Evolutionary conservation across 2,113 vertebrate genomes (phyloP).

Genomic region (Herpailurus yagouaroundi): DNA sequence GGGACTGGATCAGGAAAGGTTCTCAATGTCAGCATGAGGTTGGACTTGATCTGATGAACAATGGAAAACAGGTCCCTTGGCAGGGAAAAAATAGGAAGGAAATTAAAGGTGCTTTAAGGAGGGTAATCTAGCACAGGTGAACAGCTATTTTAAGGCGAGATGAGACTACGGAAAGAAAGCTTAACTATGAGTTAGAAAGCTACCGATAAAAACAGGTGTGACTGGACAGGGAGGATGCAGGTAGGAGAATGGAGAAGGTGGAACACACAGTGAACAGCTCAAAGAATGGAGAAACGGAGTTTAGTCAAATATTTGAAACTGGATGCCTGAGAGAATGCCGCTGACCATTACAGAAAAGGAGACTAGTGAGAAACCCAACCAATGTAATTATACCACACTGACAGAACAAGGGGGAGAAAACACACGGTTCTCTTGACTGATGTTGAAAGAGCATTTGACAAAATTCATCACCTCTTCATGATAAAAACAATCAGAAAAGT

Average conservation of each 20-base stretch:
- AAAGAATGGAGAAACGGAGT: neutral
- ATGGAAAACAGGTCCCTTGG: neutral
- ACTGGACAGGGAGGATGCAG: neutral
- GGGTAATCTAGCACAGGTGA: neutral
- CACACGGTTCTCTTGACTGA: neutral
- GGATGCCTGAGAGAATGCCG: neutral
- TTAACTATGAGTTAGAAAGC: neutral
- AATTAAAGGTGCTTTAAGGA: neutral
- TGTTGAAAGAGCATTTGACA: neutral
- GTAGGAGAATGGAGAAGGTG: neutral
- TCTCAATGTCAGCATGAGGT: constrained; percentile 16
- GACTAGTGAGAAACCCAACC: neutral
- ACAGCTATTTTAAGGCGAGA: neutral
- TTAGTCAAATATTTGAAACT: neutral
- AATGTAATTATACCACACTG: neutral
- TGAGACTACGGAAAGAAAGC: neutral
- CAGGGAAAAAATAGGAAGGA: neutral
- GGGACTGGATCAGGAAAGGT: neutral
- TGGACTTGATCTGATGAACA: neutral
- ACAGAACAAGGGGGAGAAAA: neutral
- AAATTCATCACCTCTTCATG: neutral
- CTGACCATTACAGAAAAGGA: neutral
- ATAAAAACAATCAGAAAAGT: neutral
- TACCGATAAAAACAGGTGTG: neutral
- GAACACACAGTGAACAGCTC: neutral